Evolutionary conservation across 2,113 vertebrate genomes (phyloP), one percentile per base, ranked within the genome.

Genomic region (Felis chaus): DNA sequence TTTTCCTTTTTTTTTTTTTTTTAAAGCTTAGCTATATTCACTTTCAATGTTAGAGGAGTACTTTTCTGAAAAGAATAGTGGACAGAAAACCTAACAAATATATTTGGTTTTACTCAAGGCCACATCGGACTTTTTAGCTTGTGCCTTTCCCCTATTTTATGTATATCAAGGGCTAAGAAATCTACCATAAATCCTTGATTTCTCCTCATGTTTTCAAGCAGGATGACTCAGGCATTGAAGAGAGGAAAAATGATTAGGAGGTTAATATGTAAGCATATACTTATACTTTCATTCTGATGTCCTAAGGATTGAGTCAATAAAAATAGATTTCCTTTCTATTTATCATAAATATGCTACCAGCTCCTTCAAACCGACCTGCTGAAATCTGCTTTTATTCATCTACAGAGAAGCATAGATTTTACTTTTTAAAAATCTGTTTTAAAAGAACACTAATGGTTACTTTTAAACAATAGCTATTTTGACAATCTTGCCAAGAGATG

Each of bases 241-340:
- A 29, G 21, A 66, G 12, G 23, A 84, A 50, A 91, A 97, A 61
- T 65, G 48, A 4, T 55, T 29, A 63, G 55, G 25, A 86, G 39
- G 82, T 85, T 66, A 94, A 91, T 80, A 16, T 39, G 48, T 18
- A 91, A 71, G 7, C 25, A 84, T 1, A 31, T 29, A 79, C 25
- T 76, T 41, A 53, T 33, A 16, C n/a, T 94, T 97, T 66, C 69
- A 84, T 94, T 95, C 73, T 92, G 50, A 74, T 95, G 33, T 55
- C 36, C 50, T 93, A 93, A 87, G 66, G 16, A 80, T 36, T 61
- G 68, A 86, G 16, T 94, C 66, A 74, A 87, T 92, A 95, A 84
- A 93, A 94, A 84, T 57, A 88, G 65, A 89, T 90, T 91, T 95
- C 57, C 41, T 87, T 85, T 57, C 83, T 48, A 73, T 94, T 95